Evolutionary conservation across 2,888 invertebrate species (phyloP).

Genomic region (Thereva nobilitata): DNA sequence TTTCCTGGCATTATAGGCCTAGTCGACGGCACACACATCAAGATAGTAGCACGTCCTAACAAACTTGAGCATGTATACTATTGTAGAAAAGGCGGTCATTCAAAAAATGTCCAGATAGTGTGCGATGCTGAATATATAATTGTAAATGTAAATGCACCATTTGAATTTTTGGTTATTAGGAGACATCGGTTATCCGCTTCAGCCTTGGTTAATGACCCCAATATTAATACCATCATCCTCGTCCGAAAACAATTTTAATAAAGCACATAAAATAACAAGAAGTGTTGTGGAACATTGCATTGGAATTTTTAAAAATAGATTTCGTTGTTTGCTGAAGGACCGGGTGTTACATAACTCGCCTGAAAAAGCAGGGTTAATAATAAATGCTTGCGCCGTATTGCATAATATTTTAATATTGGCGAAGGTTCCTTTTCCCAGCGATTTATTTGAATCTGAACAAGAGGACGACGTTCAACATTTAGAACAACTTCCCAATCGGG

Average conservation of each 20-base stretch:
- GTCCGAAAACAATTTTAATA: conserved; percentile 4
- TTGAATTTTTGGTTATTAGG: conserved; percentile 37
- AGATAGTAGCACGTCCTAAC: neutral
- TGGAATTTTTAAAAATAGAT: conserved; percentile 11
- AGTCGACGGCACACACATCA: conserved; percentile 12
- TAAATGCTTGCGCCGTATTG: conserved; percentile 11
- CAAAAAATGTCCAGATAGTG: conserved; percentile 36
- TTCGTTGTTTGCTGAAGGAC: conserved; percentile 7
- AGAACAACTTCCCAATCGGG: too few species aligned
- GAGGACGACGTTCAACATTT: too few species aligned
- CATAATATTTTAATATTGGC: too few species aligned
- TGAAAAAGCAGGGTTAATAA: conserved; percentile 11
- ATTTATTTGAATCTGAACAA: too few species aligned
- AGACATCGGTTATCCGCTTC: conserved; percentile 37
- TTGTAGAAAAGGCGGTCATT: conserved; percentile 35
- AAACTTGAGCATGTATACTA: conserved; percentile 28
- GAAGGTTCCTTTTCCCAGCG: too few species aligned
- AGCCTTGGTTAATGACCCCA: conserved; percentile 29
- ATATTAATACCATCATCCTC: neutral
- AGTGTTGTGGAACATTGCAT: conserved; percentile 4
- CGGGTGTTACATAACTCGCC: neutral
- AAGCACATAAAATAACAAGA: conserved; percentile 1
- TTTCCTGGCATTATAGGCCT: conserved; percentile 3
- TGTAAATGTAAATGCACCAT: conserved; percentile 13
- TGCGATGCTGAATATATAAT: conserved; percentile 35